These are phyloP conservation scores for Centroberyx gerrardi DNA, from an alignment of 2,797 vertebrate genomes.

Conservation along the genomic window DNA sequence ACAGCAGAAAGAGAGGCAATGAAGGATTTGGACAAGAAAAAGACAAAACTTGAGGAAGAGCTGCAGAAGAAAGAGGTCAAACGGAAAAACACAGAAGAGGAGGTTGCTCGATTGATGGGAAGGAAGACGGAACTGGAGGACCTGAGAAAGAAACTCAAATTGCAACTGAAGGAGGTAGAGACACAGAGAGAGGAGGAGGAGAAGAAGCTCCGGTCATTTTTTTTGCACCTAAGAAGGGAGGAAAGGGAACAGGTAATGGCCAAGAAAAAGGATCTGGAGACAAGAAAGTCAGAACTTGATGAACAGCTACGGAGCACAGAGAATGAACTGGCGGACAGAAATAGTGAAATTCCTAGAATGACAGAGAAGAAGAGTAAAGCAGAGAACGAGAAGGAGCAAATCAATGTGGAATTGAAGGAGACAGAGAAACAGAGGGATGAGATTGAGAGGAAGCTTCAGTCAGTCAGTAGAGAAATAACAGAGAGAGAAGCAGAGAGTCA, in stretches of 20 bases:
- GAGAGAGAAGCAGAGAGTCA: too few relatives aligned
- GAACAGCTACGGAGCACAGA: not conserved
- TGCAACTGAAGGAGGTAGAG: not conserved
- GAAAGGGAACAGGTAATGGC: not conserved
- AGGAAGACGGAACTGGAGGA: not conserved
- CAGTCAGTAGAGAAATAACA: accelerated
- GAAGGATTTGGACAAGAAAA: too few relatives aligned
- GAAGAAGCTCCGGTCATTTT: not conserved
- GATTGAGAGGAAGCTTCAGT: too few relatives aligned
- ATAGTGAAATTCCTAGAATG: accelerated
- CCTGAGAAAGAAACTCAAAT: not conserved
- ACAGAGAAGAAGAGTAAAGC: not conserved
- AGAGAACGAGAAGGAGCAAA: accelerated
- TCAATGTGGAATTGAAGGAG: accelerated
- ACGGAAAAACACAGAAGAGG: too few relatives aligned
- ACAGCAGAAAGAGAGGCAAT: too few relatives aligned
- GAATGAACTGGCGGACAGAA: accelerated
- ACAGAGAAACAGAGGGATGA: accelerated
- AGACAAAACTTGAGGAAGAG: too few relatives aligned
- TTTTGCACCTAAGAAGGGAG: not conserved
- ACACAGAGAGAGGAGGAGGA: not conserved
- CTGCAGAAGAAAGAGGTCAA: not conserved
- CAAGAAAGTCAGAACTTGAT: not conserved
- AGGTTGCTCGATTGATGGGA: not conserved
- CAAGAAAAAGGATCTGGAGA: too few relatives aligned